A percentile compares a stretch with the other conserved stretches of the same genome.
phyloP scores from a whole-genome alignment of 2,888 invertebrate genomes.

The Margaritifera margaritifera region DNA sequence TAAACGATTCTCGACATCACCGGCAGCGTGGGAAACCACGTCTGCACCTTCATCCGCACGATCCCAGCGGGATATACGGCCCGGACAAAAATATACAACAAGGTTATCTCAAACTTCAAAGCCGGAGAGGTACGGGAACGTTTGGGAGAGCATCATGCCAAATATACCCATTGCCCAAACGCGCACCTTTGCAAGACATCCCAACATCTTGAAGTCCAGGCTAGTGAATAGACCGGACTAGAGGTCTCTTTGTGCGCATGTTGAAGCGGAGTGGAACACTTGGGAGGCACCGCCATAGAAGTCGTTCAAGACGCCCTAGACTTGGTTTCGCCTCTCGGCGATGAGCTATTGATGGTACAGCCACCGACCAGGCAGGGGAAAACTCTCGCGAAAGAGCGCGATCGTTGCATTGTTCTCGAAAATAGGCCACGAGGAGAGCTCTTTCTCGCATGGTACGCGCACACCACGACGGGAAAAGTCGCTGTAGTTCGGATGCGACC shows the following conservation, averaged over 20 bases:
- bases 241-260: not conserved
- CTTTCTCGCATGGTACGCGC: conserved; percentile 1
- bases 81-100: conserved; percentile 9
- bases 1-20: not conserved
- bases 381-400: too few relatives aligned
- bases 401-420: too few relatives aligned
- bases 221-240: not conserved
- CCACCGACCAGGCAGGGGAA: too few relatives aligned
- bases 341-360: not conserved
- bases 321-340: not conserved
- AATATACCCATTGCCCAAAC: conserved; percentile 3
- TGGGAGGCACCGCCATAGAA: not conserved
- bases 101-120: conserved; percentile 9
- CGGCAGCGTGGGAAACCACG: conserved; percentile 4
- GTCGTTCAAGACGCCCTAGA: not conserved
- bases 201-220: not conserved
- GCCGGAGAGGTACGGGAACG: conserved; percentile 4
- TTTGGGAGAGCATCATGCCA: conserved; percentile 2
- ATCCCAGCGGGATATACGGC: not conserved
- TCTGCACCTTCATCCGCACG: conserved; percentile 7
- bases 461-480: not conserved
- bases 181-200: not conserved
- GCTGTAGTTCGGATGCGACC: not conserved
- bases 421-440: not conserved
- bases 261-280: not conserved